Base-by-base conservation (phyloP, 2,888 invertebrate genomes). In the Drosophila lacicola region DNA sequence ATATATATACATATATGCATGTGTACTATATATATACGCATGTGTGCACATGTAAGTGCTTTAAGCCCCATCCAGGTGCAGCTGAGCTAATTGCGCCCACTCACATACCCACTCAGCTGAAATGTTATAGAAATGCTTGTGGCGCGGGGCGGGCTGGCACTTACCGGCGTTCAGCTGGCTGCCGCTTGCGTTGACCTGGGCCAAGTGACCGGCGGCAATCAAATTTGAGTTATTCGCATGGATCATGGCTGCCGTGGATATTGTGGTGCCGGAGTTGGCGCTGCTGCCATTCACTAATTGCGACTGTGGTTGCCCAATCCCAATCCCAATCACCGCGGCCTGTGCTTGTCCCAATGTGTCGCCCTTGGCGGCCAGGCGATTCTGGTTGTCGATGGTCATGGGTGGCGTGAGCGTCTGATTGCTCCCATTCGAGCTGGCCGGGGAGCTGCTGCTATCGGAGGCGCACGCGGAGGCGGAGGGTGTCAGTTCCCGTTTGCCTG, bases 341-440 rank as follows among this genome's bases (percentile, higher is more conserved):
- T 25, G 49, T n/a, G 39, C 49, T 57, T 66, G 74, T 50, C 45
- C 62, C 70, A 70, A 56, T 60, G 75, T 79, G 82, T 78, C 85
- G 84, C 74, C 84, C 75, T 76, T 80, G 70, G 56, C 73, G 70
- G 70, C 74, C 66, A 65, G 55, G 53, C 63, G 81, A 34, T 81
- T 82, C 69, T 89, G 90, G 71, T 89, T 91, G 77, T 92, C 92
- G 80, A 90, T 84, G 70, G 88, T 91, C 89, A 91, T 91, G 80
- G 91, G 91, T 80, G 91, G 90, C 58, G 90, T 91, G 37, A 92
- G 80, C 39, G 91, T 91, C 68, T 90, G 91, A 86, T 90, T 91
- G 78, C 91, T 89, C 64, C 91, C 91, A 82, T 91, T 92, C 82
- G 92, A 91, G 76, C 91, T 91, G 64, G 90, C 90, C 57, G 91